Conservation (phyloP, 2,113 vertebrate genomes). For the Myanophis thanlyinensis region DNA sequence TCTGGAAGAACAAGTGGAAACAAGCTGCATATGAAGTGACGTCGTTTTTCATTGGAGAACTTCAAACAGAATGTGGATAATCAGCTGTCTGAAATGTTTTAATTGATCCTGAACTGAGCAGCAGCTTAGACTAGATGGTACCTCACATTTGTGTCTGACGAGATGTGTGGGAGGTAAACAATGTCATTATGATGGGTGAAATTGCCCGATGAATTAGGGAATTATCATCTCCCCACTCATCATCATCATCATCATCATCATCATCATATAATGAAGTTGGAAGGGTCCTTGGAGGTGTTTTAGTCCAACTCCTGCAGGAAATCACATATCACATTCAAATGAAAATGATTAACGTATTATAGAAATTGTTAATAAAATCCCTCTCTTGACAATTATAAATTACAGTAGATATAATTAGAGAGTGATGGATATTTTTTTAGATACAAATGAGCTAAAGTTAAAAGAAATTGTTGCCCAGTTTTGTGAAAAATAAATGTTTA, state of each 20-base stretch:
- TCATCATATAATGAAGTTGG: background rate
- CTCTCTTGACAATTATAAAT: background rate
- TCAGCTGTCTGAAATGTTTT: background rate
- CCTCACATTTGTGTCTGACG: background rate
- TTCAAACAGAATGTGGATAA: background rate
- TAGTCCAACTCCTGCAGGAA: background rate
- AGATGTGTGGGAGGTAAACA: background rate
- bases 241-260: background rate
- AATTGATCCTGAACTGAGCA: background rate
- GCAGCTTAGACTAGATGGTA: background rate
- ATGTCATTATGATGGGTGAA: background rate
- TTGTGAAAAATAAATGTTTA: background rate
- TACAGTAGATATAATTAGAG: background rate
- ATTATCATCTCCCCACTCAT: background rate
- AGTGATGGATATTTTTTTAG: background rate
- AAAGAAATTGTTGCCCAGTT: background rate
- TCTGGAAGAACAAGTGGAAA: background rate
- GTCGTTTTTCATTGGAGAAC: background rate
- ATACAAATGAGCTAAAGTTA: background rate
- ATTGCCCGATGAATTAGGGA: background rate
- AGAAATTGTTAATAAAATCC: background rate
- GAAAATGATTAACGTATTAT: background rate
- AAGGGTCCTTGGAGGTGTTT: background rate
- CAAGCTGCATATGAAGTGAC: background rate
- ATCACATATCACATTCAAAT: background rate